These are phyloP conservation scores for Sicus ferrugineus DNA, from an alignment of 2,888 invertebrate genomes.

Conservation along the genomic window DNA sequence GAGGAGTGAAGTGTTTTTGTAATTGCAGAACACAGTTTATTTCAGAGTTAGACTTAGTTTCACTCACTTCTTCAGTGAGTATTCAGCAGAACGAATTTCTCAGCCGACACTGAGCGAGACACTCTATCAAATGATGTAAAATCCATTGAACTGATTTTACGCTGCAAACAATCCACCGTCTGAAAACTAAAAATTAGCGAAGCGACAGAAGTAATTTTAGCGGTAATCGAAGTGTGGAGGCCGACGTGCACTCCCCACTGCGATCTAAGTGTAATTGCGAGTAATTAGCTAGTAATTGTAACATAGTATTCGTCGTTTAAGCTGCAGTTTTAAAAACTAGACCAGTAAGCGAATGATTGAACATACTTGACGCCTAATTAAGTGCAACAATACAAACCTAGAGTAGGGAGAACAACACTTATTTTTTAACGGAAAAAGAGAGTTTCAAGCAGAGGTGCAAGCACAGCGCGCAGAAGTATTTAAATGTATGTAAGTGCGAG, in stretches of 20 bases:
- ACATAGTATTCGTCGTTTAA: slow-evolving; percentile 38
- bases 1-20: too few relatives aligned
- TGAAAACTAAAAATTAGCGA: slow-evolving; percentile 30
- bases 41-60: too few relatives aligned
- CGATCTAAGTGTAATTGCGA: slow-evolving; percentile 27
- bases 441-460: slow-evolving; percentile 38
- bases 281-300: slow-evolving; percentile 31
- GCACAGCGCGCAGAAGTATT: slow-evolving; percentile 35
- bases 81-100: too few relatives aligned
- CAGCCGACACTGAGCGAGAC: too few relatives aligned
- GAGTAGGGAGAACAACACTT: slow-evolving; percentile 24
- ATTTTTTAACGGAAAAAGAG: slow-evolving; percentile 29
- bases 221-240: too few relatives aligned
- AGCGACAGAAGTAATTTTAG: too few relatives aligned
- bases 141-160: slow-evolving; percentile 53
- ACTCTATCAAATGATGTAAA: slow-evolving; percentile 43
- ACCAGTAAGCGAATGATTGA: slow-evolving; percentile 18
- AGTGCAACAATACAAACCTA: slow-evolving; percentile 27
- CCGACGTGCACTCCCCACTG: too few relatives aligned
- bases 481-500: slow-evolving; percentile 13
- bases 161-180: slow-evolving; percentile 34
- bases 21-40: too few relatives aligned
- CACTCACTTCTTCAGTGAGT: too few relatives aligned
- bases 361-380: slow-evolving; percentile 26
- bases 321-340: slow-evolving; percentile 30